These are phyloP conservation scores for Limnephilus auricula DNA, from an alignment of 2,888 invertebrate species.

Conservation along the genomic window DNA sequence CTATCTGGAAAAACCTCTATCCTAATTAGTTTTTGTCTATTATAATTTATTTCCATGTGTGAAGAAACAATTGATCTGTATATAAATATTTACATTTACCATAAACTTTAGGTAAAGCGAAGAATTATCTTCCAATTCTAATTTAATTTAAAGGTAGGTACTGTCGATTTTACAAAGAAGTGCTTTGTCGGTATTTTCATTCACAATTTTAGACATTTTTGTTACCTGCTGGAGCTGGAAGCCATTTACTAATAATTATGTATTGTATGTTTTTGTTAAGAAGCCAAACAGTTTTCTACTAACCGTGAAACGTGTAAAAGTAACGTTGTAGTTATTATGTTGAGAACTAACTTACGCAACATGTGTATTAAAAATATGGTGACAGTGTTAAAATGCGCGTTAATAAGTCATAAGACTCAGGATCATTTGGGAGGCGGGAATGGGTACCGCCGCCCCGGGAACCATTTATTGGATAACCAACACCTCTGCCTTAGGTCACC, in stretches of 20 bases:
- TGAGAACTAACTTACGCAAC: not conserved
- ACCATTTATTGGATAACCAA: too few relatives aligned
- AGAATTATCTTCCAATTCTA: not conserved
- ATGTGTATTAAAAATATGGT: too few relatives aligned
- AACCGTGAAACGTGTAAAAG: too few relatives aligned
- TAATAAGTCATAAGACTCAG: too few relatives aligned
- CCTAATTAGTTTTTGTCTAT: not conserved
- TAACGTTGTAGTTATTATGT: not conserved
- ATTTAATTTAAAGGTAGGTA: not conserved
- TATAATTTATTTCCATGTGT: not conserved
- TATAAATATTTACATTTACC: not conserved
- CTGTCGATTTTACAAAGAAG: not conserved
- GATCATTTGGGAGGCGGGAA: too few relatives aligned
- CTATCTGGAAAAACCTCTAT: not conserved
- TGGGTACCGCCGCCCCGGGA: too few relatives aligned
- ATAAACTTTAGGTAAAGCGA: not conserved
- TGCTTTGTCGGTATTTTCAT: not conserved
- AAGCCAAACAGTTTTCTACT: too few relatives aligned
- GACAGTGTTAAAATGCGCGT: too few relatives aligned
- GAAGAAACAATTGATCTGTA: not conserved
- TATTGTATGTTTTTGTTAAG: not conserved
- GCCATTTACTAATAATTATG: not conserved
- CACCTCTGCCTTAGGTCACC: too few relatives aligned
- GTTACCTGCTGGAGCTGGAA: not conserved
- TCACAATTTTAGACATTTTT: not conserved